phyloP scores from a whole-genome alignment of 2,797 vertebrate genomes.

The Dallia pectoralis region DNA sequence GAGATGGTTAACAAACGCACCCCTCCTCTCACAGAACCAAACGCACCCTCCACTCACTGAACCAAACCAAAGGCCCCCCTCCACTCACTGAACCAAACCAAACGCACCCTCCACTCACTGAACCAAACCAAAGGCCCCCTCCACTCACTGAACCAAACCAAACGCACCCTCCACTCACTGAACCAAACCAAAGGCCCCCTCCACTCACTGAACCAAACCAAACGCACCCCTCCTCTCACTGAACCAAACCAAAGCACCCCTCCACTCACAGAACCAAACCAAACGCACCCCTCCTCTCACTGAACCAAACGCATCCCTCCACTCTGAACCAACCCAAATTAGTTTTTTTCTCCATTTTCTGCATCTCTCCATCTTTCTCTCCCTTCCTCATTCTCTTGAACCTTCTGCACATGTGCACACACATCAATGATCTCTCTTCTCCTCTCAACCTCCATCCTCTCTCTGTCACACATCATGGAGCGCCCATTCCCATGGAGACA shows the following conservation, averaged over 20 bases:
- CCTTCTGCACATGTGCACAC: conserved; percentile 9
- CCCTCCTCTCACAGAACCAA: background rate
- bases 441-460: background rate
- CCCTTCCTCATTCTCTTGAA: background rate
- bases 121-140: conserved; percentile 27
- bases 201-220: too few relatives aligned
- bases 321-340: conserved; percentile 35
- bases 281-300: conserved; percentile 16
- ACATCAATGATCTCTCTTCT: conserved; percentile 6
- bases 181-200: conserved; percentile 28
- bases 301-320: conserved; percentile 29
- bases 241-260: conserved; percentile 2
- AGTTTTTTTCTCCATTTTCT: conserved; percentile 12
- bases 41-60: background rate
- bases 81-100: conserved; percentile 36
- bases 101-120: conserved; percentile 29
- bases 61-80: background rate
- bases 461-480: conserved; percentile 18
- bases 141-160: too few relatives aligned
- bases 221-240: conserved; percentile 18
- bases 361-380: background rate
- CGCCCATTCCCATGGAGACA: conserved; percentile 42
- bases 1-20: conserved; percentile 59
- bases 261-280: conserved; percentile 18
- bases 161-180: conserved; percentile 23